These are phyloP conservation scores for Paedocypris micromegethes DNA, from an alignment of 2,797 vertebrate genomes.

Conservation along the genomic window DNA sequence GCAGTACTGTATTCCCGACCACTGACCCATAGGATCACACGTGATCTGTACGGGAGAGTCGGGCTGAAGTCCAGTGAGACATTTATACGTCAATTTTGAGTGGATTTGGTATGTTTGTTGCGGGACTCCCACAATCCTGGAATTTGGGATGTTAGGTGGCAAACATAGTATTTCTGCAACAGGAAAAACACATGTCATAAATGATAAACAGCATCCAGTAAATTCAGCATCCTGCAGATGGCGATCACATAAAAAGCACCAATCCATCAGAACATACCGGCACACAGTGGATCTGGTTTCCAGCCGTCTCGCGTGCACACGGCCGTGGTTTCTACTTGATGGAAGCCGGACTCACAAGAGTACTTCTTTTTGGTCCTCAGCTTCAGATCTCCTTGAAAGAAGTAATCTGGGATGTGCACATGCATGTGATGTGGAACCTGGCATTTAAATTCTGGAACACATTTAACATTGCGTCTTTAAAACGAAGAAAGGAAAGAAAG, in stretches of 20 bases:
- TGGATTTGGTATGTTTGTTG: not conserved
- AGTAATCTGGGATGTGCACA: rapidly evolving
- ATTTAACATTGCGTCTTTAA: not conserved
- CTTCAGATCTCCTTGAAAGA: not conserved
- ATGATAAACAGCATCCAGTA: not conserved
- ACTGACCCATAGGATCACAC: constrained; percentile 7
- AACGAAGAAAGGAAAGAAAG: no score
- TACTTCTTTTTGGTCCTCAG: not conserved
- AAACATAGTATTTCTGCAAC: constrained; percentile 9
- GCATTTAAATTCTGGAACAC: constrained; percentile 53
- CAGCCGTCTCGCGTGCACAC: constrained; percentile 56
- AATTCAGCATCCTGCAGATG: no score
- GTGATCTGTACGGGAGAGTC: not conserved
- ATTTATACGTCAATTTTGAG: not conserved
- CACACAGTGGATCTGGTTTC: constrained; percentile 44
- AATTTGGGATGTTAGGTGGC: constrained; percentile 19
- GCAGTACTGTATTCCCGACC: constrained; percentile 11
- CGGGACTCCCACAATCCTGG: not conserved
- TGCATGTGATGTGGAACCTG: rapidly evolving
- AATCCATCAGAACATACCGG: constrained; percentile 25
- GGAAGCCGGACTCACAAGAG: rapidly evolving
- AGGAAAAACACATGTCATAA: not conserved
- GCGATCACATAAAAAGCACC: not conserved
- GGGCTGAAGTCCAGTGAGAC: constrained; percentile 18
- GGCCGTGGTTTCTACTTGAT: rapidly evolving